Base-by-base conservation (phyloP, 2,797 vertebrate genomes). In the Ptychadena robeensis region DNA sequence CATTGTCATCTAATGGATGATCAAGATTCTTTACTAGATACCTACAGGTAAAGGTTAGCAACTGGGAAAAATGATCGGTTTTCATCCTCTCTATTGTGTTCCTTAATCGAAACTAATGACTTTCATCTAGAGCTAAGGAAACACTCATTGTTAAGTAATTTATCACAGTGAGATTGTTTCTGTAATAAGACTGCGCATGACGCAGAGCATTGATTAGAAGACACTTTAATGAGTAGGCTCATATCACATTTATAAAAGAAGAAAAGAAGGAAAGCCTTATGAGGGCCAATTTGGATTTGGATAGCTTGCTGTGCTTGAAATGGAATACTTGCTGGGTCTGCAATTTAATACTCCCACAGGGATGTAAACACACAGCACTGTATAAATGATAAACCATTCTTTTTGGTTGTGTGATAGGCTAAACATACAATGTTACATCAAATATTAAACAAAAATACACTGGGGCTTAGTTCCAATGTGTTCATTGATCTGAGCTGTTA, bases 81-180 rank as follows among this genome's bases (percentile, higher is more conserved):
- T 88, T 82, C 35, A 70, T 85, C n/a, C 85, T 87, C 83, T 83
- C 79, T 68, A 32, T 86, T 73, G 75, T 88, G 1, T 61, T 78
- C 86, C 82, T 64, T 89, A 88, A 80, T 78, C 85, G 57, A 87
- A 90, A 88, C 82, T 69, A 12, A 88, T 73, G 9, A 68, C 68
- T 88, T 87, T 83, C 69, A 86, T 87, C 81, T 86, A 86, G 27
- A 66, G 68, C 53, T 87, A 76, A 34, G 75, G 80, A 88, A 87
- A 72, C 71, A 86, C 82, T 40, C 86, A 35, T 86, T 79, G 61
- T 77, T 87, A 79, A 38, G 32, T 4, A 64, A 80, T 87, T 87
- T 71, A n/a, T 82, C 87, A 84, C 15, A 79, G 25, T 31, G 12
- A 15, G 64, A 30, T 86, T 82, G 67, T 81, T 86, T 44, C 0